Conservation (phyloP, 2,888 invertebrate species). For the Syrphus vitripennis region DNA sequence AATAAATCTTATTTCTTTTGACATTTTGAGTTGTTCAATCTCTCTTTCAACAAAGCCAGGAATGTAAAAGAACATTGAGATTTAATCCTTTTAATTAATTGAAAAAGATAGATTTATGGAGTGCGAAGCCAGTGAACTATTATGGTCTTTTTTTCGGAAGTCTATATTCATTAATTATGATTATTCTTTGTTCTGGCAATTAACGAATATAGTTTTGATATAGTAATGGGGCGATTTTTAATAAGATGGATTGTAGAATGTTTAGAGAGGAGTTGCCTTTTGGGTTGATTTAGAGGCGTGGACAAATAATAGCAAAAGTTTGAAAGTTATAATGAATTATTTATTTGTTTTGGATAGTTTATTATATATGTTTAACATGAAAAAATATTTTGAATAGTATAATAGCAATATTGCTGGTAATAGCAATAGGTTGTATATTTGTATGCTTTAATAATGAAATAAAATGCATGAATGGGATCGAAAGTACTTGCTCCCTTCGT, state of each 20-base stretch:
- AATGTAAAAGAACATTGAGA: conserved; percentile 67
- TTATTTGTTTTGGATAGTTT: too few relatives aligned
- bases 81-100: conserved; percentile 73
- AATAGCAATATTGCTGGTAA: too few relatives aligned
- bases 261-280: conserved; percentile 8
- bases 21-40: conserved; percentile 35
- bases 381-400: too few relatives aligned
- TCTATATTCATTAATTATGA: conserved; percentile 70
- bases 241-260: neutral
- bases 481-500: too few relatives aligned
- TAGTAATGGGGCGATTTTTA: neutral
- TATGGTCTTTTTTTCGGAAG: conserved; percentile 54
- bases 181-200: conserved; percentile 66
- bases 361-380: too few relatives aligned
- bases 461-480: too few relatives aligned
- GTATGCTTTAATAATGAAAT: too few relatives aligned
- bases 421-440: too few relatives aligned
- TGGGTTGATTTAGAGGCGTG: conserved; percentile 39
- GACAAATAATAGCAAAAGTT: conserved; percentile 55
- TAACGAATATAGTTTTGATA: conserved; percentile 50
- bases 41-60: neutral
- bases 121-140: conserved; percentile 57
- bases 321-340: neutral
- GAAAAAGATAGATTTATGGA: conserved; percentile 67
- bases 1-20: conserved; percentile 73